A percentile compares a stretch with the other conserved stretches of the same genome.
phyloP scores from a whole-genome alignment of 2,888 invertebrate genomes.

The Eupithecia inturbata region DNA sequence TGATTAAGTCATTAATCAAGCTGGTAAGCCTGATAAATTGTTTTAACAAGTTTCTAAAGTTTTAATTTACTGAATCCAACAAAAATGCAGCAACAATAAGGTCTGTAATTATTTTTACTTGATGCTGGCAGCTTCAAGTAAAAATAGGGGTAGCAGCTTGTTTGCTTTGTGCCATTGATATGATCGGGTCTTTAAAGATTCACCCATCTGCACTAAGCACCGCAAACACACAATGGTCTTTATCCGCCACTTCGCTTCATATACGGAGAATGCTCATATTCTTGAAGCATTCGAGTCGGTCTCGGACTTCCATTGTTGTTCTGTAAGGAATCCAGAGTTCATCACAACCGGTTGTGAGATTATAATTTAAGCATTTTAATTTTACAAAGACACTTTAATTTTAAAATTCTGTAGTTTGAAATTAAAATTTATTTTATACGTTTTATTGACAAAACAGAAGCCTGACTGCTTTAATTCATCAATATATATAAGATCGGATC shows the following conservation, averaged over 20 bases:
- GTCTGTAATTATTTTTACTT: conserved; percentile 33
- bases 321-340: conserved; percentile 38
- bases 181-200: conserved; percentile 29
- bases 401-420: conserved; percentile 40
- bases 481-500: conserved; percentile 54
- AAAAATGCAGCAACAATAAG: conserved; percentile 24
- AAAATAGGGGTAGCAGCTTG: conserved; percentile 29
- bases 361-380: conserved; percentile 44
- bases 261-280: conserved; percentile 47
- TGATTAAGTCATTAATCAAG: conserved; percentile 79
- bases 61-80: conserved; percentile 7
- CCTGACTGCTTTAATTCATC: conserved; percentile 51
- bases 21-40: conserved; percentile 47
- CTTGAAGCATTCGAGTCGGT: conserved; percentile 44
- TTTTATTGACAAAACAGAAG: conserved; percentile 23
- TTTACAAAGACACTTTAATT: conserved; percentile 22
- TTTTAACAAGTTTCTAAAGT: conserved; percentile 36
- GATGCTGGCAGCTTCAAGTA: too few species aligned
- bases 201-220: conserved; percentile 32
- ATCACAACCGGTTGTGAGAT: conserved; percentile 42
- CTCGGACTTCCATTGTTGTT: conserved; percentile 44
- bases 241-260: conserved; percentile 45
- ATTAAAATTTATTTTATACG: too few species aligned
- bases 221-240: conserved; percentile 42
- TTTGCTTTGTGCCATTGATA: conserved; percentile 37